Evolutionary conservation across 2,888 invertebrate species (phyloP).

Genomic region (Eristalis intricaria): DNA sequence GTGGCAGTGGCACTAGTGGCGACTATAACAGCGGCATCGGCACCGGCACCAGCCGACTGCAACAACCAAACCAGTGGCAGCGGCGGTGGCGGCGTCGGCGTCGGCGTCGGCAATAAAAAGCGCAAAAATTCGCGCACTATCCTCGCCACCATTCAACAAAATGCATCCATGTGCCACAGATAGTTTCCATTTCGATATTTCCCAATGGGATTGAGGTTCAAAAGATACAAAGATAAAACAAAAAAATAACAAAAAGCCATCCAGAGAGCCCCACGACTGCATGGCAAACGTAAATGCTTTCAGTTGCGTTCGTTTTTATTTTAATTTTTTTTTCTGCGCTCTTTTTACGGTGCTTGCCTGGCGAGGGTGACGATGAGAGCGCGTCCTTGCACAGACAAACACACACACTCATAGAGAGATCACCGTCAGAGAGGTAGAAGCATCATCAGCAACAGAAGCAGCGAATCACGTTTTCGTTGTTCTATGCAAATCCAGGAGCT

Average conservation of each 20-base stretch:
- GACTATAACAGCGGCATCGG: not conserved
- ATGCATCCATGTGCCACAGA: slow-evolving; percentile 65
- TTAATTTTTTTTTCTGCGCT: not conserved
- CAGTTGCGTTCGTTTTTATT: not conserved
- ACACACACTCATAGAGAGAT: not conserved
- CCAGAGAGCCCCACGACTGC: slow-evolving; percentile 5
- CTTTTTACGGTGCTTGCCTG: slow-evolving; percentile 13
- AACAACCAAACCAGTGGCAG: too few species aligned
- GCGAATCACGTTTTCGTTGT: slow-evolving; percentile 67
- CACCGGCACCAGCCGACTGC: not conserved
- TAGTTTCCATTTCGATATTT: slow-evolving; percentile 71
- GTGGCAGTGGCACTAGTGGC: slow-evolving; percentile 15
- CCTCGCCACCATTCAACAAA: slow-evolving; percentile 61
- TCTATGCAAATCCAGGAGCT: slow-evolving; percentile 70
- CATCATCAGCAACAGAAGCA: not conserved
- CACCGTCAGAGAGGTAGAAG: not conserved
- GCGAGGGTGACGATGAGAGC: slow-evolving; percentile 67
- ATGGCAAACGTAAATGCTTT: slow-evolving; percentile 18
- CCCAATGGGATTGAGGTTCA: slow-evolving; percentile 62
- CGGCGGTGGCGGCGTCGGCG: slow-evolving; percentile 77
- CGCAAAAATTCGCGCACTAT: slow-evolving; percentile 69
- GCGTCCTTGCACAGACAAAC: slow-evolving; percentile 58
- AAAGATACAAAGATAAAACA: slow-evolving; percentile 11
- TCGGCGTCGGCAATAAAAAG: slow-evolving; percentile 72
- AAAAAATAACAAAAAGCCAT: slow-evolving; percentile 2